Conservation (phyloP, 1,140 invertebrate genomes). For the Saccostrea glomerata region DNA sequence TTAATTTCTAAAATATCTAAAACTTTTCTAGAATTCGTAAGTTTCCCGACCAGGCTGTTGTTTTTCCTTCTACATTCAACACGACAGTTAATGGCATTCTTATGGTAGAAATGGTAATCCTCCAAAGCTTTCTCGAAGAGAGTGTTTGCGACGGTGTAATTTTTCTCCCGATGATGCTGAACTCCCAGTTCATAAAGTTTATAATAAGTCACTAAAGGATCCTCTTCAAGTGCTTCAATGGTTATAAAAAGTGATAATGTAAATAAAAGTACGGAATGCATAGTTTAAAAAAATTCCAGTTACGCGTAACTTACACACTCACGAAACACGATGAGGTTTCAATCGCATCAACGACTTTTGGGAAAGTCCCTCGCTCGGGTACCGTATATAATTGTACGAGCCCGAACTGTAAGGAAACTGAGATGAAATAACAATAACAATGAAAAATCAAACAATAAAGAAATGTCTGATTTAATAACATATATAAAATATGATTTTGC, state of each 20-base stretch:
- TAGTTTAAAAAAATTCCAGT: neutral
- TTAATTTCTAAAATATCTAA: conserved; percentile 30
- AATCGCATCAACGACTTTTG: conserved; percentile 5
- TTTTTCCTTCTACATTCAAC: conserved; percentile 79
- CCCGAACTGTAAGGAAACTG: neutral
- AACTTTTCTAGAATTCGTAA: neutral
- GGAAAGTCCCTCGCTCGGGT: neutral
- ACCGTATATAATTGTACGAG: neutral
- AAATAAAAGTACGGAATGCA: conserved; percentile 15
- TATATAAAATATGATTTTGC: too few relatives aligned
- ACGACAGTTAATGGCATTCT: conserved; percentile 80
- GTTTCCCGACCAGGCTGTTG: neutral
- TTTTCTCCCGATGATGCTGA: conserved; percentile 84
- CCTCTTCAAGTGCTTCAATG: neutral
- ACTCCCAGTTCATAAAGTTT: conserved; percentile 81
- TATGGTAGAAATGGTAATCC: conserved; percentile 79
- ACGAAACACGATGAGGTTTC: neutral
- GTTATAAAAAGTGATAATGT: neutral
- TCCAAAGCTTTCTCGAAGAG: conserved; percentile 81
- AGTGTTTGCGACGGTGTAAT: conserved; percentile 85
- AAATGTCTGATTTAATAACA: too few relatives aligned
- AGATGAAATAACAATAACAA: too few relatives aligned
- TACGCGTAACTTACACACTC: neutral
- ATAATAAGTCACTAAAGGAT: conserved; percentile 71
- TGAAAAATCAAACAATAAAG: too few relatives aligned